These are phyloP conservation scores for Delphinus delphis DNA, from an alignment of 2,113 vertebrate genomes.

Conservation along the genomic window DNA sequence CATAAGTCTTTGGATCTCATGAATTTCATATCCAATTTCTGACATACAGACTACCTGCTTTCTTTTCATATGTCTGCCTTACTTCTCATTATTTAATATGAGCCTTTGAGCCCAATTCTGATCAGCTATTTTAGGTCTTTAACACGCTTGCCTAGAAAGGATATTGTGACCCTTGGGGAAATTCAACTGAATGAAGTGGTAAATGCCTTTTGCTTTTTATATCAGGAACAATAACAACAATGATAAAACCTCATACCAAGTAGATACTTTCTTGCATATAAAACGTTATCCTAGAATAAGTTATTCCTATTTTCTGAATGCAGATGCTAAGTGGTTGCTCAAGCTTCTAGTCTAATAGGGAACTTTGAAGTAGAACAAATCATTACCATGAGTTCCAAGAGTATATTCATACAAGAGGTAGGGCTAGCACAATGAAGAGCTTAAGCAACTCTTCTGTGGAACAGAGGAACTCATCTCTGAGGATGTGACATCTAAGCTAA, in stretches of 20 bases:
- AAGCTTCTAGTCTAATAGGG: background rate
- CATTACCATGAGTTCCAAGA: background rate
- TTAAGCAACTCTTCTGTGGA: background rate
- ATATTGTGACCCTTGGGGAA: background rate
- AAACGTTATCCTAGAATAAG: background rate
- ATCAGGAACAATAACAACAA: background rate
- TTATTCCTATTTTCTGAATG: background rate
- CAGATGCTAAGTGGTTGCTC: background rate
- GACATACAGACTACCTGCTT: background rate
- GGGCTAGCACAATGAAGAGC: too few species aligned
- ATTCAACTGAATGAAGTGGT: background rate
- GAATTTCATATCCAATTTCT: conserved; percentile 1
- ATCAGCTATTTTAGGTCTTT: background rate
- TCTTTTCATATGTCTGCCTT: background rate
- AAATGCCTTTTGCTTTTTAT: background rate
- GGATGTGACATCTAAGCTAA: background rate
- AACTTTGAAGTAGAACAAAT: background rate
- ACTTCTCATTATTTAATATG: background rate
- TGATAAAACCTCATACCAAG: background rate
- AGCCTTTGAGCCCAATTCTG: conserved; percentile 1
- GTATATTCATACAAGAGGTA: background rate
- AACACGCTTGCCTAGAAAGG: background rate
- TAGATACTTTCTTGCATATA: background rate
- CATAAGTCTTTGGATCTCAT: background rate
- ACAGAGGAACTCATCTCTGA: background rate